These are phyloP conservation scores for Pluvianellus socialis DNA, from an alignment of 2,113 vertebrate genomes.

Conservation along the genomic window DNA sequence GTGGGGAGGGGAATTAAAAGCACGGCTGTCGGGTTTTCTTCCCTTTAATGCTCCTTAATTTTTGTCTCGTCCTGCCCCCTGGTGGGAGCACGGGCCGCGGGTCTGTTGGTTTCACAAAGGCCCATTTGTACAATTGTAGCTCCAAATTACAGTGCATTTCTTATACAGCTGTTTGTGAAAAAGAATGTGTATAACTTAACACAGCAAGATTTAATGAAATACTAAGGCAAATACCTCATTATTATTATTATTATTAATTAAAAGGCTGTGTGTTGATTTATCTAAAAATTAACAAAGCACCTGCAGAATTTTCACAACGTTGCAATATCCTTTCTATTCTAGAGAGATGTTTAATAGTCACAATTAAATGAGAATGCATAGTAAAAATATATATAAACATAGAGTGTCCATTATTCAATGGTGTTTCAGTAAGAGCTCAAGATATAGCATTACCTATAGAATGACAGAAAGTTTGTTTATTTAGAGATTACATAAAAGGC, in stretches of 20 bases:
- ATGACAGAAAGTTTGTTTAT: neutral
- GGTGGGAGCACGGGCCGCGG: slow-evolving; percentile 18
- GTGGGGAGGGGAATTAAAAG: neutral
- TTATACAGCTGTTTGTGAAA: neutral
- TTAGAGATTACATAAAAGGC: neutral
- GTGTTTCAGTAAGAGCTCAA: neutral
- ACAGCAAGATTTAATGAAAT: neutral
- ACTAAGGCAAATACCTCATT: neutral
- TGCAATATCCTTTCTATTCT: neutral
- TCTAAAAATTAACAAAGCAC: neutral
- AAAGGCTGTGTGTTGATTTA: neutral
- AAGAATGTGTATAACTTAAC: neutral
- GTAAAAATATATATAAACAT: neutral
- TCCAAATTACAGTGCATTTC: neutral
- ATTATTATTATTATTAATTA: neutral
- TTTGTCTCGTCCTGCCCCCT: slow-evolving; percentile 77
- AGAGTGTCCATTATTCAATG: neutral
- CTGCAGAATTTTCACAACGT: neutral
- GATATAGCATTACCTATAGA: neutral
- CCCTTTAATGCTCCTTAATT: neutral
- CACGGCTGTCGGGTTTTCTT: neutral
- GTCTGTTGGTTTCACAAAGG: neutral
- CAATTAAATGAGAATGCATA: neutral
- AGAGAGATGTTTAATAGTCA: neutral
- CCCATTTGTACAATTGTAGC: neutral